Percentiles rank a stretch among this genome's conserved stretches.
These are phyloP conservation scores for Danio jaintianensis DNA, from an alignment of 2,797 vertebrate species.

Conservation along the genomic window DNA sequence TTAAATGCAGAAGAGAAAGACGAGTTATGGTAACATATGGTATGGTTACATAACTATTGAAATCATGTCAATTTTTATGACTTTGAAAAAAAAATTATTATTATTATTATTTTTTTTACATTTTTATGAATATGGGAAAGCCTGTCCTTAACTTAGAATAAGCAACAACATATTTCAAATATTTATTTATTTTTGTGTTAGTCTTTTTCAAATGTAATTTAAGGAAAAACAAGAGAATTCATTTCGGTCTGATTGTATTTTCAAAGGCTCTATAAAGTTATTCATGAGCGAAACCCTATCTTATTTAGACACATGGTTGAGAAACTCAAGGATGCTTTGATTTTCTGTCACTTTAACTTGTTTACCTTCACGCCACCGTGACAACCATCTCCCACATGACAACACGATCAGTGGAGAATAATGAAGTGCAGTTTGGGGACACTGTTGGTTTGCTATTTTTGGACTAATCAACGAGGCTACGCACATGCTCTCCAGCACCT, in stretches of 20 bases:
- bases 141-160: not conserved
- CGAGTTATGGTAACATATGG: not conserved
- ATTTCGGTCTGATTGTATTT: slow-evolving; percentile 15
- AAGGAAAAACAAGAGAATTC: slow-evolving; percentile 1
- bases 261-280: slow-evolving; percentile 9
- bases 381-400: slow-evolving; percentile 47
- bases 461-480: slow-evolving; percentile 40
- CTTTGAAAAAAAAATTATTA: not conserved
- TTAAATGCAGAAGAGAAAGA: not conserved
- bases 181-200: no score
- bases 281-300: slow-evolving; percentile 41
- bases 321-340: slow-evolving; percentile 43
- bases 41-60: not conserved
- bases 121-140: not conserved
- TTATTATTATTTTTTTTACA: no score
- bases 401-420: slow-evolving; percentile 42
- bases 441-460: slow-evolving; percentile 47
- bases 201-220: not conserved
- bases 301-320: slow-evolving; percentile 45
- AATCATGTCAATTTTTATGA: not conserved
- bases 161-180: no score
- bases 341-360: slow-evolving; percentile 52
- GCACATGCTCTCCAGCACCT: slow-evolving; percentile 19
- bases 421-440: slow-evolving; percentile 43
- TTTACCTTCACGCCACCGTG: slow-evolving; percentile 44